Percentiles rank a stretch among this genome's conserved stretches.
phyloP scores from a whole-genome alignment of 2,113 vertebrate genomes.

The Poeciliopsis turrubarensis region DNA sequence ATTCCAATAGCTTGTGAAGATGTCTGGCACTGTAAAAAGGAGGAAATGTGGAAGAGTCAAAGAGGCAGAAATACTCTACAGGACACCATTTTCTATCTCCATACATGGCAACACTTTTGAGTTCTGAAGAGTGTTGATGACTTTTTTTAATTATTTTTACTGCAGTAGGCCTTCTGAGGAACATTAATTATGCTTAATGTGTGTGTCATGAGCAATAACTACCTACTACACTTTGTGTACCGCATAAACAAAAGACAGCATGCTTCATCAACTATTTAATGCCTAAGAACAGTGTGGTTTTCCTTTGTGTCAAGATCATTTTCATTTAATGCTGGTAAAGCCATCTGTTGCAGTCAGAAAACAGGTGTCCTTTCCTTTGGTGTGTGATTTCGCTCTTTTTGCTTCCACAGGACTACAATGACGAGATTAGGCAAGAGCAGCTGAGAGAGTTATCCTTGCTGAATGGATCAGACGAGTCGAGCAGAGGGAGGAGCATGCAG shows the following conservation, averaged over 20 bases:
- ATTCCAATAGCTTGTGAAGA: neutral
- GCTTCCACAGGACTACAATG: constrained; percentile 92
- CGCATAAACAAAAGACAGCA: constrained; percentile 14
- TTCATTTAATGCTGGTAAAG: constrained; percentile 54
- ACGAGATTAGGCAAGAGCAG: constrained; percentile 98
- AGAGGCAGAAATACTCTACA: neutral
- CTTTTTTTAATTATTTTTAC: neutral
- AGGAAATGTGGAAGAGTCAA: neutral
- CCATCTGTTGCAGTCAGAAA: constrained; percentile 52
- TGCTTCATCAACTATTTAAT: constrained; percentile 43
- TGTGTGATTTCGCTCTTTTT: constrained; percentile 35
- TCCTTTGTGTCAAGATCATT: constrained; percentile 48
- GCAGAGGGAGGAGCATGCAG: constrained; percentile 84
- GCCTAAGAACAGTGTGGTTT: constrained; percentile 27
- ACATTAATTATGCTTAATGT: neutral
- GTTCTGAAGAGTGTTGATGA: neutral
- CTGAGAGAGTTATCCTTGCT: constrained; percentile 94
- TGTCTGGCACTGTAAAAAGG: neutral
- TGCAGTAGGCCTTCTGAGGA: neutral
- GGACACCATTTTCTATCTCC: neutral
- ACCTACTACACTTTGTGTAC: constrained; percentile 3
- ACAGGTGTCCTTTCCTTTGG: constrained; percentile 52
- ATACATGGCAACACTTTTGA: neutral
- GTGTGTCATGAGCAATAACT: constrained; percentile 9
- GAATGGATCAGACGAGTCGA: constrained; percentile 94